Conservation (phyloP, 2,888 invertebrate genomes). For the Xestia rhomboidea region DNA sequence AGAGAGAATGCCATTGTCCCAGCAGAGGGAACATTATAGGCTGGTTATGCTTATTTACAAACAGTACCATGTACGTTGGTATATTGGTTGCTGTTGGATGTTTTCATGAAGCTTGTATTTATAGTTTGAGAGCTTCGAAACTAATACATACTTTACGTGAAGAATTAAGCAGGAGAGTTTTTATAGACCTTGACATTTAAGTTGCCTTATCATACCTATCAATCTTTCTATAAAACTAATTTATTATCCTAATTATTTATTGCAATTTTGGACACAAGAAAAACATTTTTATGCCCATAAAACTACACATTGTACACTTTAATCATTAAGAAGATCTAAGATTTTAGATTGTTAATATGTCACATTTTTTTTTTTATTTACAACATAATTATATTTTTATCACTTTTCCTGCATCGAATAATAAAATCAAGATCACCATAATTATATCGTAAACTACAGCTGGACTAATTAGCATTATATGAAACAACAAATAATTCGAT, state of each 20-base stretch:
- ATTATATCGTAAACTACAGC: conserved; percentile 45
- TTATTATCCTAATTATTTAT: conserved; percentile 28
- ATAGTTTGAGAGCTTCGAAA: background rate
- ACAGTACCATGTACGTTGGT: background rate
- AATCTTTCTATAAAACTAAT: conserved; percentile 12
- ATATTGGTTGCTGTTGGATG: background rate
- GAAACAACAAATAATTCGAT: conserved; percentile 58
- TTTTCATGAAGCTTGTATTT: background rate
- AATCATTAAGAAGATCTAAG: conserved; percentile 34
- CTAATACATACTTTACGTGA: background rate
- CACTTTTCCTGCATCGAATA: conserved; percentile 34
- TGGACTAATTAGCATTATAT: conserved; percentile 61
- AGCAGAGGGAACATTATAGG: too few relatives aligned
- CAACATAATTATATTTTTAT: conserved; percentile 59
- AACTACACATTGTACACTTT: conserved; percentile 36
- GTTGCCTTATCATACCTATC: background rate
- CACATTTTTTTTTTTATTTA: conserved; percentile 56
- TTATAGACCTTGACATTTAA: background rate
- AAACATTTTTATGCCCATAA: conserved; percentile 45
- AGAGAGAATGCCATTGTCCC: too few relatives aligned
- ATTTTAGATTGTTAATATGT: conserved; percentile 49
- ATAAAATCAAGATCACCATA: conserved; percentile 37
- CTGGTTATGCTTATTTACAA: too few relatives aligned
- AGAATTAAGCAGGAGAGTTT: background rate
- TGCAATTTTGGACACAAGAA: conserved; percentile 14